These are phyloP conservation scores for Orestias chungarensis DNA, from an alignment of 2,797 vertebrate genomes.

Conservation along the genomic window DNA sequence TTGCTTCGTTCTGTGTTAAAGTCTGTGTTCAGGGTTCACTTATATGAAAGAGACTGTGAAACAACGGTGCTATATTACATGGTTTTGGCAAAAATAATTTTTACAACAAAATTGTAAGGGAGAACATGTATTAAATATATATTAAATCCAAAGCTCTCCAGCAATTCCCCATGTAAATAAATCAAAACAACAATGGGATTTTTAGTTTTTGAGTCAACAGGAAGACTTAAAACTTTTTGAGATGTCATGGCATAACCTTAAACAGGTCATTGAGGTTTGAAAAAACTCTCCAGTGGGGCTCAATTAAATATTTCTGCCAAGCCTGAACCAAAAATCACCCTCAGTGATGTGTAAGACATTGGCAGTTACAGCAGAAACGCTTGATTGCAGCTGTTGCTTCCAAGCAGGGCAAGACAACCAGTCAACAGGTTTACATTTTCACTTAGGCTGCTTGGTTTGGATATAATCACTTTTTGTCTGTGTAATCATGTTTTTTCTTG, in stretches of 20 bases:
- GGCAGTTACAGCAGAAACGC: too few relatives aligned
- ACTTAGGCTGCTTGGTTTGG: not conserved
- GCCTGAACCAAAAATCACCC: too few relatives aligned
- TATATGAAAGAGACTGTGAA: too few relatives aligned
- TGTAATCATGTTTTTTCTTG: not conserved
- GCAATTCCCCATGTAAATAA: not conserved
- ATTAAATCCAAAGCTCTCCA: not conserved
- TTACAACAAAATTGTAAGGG: not conserved
- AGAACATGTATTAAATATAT: too few relatives aligned
- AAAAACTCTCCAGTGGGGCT: not conserved
- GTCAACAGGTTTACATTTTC: not conserved
- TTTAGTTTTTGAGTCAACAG: not conserved
- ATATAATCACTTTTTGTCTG: not conserved
- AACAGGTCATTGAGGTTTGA: not conserved
- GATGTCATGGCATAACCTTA: not conserved
- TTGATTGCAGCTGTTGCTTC: not conserved
- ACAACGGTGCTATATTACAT: too few relatives aligned
- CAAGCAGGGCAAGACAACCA: not conserved
- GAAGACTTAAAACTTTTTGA: not conserved
- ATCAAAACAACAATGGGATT: not conserved
- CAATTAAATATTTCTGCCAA: too few relatives aligned
- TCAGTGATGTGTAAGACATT: too few relatives aligned
- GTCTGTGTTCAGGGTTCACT: too few relatives aligned
- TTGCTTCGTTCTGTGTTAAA: too few relatives aligned
- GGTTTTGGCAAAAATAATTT: too few relatives aligned